A percentile compares a stretch with the other conserved stretches of the same genome.
Conservation (phyloP, 2,888 invertebrate species). For the Serripes groenlandicus region DNA sequence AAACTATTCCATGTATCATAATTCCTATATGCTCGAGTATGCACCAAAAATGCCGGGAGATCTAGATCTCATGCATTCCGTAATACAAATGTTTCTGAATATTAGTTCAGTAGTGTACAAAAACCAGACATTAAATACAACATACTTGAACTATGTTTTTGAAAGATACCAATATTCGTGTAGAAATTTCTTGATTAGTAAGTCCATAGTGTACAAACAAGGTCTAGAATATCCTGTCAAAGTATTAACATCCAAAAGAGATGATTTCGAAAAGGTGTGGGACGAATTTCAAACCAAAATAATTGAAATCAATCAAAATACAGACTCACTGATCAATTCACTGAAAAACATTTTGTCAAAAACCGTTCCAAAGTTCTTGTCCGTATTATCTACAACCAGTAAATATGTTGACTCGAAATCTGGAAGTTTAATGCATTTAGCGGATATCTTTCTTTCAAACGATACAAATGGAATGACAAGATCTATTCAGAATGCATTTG, state of each 20-base stretch:
- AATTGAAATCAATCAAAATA: slow-evolving; percentile 55
- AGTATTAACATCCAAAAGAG: slow-evolving; percentile 59
- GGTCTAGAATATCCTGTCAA: slow-evolving; percentile 72
- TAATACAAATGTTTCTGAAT: slow-evolving; percentile 58
- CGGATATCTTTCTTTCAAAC: slow-evolving; percentile 64
- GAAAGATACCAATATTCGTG: slow-evolving; percentile 65
- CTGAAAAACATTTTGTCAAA: slow-evolving; percentile 51
- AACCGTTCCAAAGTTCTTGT: slow-evolving; percentile 51
- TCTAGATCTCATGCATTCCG: slow-evolving; percentile 53
- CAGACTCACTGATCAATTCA: slow-evolving; percentile 40
- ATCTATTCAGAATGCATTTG: slow-evolving; percentile 70
- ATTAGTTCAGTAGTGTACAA: slow-evolving; percentile 53
- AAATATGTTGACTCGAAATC: slow-evolving; percentile 60
- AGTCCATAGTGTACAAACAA: slow-evolving; percentile 74
- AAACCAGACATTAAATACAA: slow-evolving; percentile 55
- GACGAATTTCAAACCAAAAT: slow-evolving; percentile 43
- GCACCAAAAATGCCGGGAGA: slow-evolving; percentile 56
- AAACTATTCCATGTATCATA: slow-evolving; percentile 67
- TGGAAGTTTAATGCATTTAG: slow-evolving; percentile 63
- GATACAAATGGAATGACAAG: slow-evolving; percentile 62
- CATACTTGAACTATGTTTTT: slow-evolving; percentile 55
- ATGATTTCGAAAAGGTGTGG: slow-evolving; percentile 58
- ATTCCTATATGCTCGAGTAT: slow-evolving; percentile 65
- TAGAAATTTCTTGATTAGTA: slow-evolving; percentile 69
- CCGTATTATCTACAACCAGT: slow-evolving; percentile 40